A percentile compares a stretch with the other conserved stretches of the same genome.
Evolutionary conservation across 2,888 invertebrate genomes (phyloP).

Genomic region (Gastrophysa polygoni): DNA sequence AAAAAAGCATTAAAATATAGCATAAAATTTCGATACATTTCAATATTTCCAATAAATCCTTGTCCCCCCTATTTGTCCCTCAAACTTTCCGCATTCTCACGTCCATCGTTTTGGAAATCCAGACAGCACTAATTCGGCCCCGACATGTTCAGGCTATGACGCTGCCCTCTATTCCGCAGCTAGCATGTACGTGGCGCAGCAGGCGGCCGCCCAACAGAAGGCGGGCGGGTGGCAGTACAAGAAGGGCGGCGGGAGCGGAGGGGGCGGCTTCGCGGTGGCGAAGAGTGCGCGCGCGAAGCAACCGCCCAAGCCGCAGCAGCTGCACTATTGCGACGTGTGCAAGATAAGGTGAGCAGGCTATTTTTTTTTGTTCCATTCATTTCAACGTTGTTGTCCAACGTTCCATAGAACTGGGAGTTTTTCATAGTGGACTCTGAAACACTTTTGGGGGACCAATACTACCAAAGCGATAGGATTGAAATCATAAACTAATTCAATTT

Average conservation of each 20-base stretch:
- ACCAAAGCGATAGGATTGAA: too few species aligned
- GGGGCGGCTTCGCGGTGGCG: conserved; percentile 63
- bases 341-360: conserved; percentile 79
- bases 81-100: conserved; percentile 6
- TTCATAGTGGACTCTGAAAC: too few species aligned
- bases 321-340: conserved; percentile 99
- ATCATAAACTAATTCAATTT: too few species aligned
- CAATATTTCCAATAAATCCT: too few species aligned
- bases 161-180: conserved; percentile 95
- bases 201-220: conserved; percentile 60
- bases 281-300: conserved; percentile 75
- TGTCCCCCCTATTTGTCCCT: not conserved
- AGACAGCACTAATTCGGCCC: conserved; percentile 69
- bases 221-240: conserved; percentile 66
- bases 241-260: too few species aligned
- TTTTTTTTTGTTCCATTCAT: too few species aligned
- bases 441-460: too few species aligned
- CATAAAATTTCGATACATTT: too few species aligned
- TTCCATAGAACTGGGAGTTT: too few species aligned
- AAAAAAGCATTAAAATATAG: too few species aligned
- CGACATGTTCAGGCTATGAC: conserved; percentile 86
- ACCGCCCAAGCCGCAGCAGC: conserved; percentile 88
- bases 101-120: conserved; percentile 23
- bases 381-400: too few species aligned
- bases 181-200: conserved; percentile 92